Evolutionary conservation across 2,113 vertebrate species (phyloP).

Genomic region (Anhinga rufa): DNA sequence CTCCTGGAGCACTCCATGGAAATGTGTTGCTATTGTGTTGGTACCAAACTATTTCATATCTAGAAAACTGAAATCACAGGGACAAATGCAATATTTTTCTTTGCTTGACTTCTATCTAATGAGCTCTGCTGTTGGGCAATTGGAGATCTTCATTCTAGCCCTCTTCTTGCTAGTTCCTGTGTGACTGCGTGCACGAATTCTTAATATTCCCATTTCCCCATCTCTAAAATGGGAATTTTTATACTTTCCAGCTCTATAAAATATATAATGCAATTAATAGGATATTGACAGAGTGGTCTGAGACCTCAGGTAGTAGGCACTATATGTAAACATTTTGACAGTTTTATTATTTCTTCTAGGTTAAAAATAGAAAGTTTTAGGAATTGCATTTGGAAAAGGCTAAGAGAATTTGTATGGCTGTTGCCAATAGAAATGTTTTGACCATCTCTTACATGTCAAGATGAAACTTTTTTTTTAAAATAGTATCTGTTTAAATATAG

Average conservation of each 20-base stretch:
- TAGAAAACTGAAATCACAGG: conserved; percentile 41
- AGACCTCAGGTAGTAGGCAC: conserved; percentile 44
- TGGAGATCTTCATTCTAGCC: conserved; percentile 29
- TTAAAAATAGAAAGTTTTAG: conserved; percentile 16
- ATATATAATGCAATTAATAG: conserved; percentile 64
- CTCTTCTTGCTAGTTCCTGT: conserved; percentile 15
- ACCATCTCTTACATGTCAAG: no score
- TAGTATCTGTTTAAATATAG: background rate
- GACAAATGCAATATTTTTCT: conserved; percentile 43
- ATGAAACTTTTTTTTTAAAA: no score
- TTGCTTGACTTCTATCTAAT: conserved; percentile 27
- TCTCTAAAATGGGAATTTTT: conserved; percentile 56
- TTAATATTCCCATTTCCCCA: conserved; percentile 53
- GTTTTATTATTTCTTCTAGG: conserved; percentile 39
- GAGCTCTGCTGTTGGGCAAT: conserved; percentile 48
- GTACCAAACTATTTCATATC: conserved; percentile 30
- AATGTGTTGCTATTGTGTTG: conserved; percentile 51
- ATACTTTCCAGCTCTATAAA: conserved; percentile 49
- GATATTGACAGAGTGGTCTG: conserved; percentile 47
- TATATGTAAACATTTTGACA: conserved; percentile 50
- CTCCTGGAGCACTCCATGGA: conserved; percentile 52
- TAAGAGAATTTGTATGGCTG: background rate
- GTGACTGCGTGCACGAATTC: conserved; percentile 51
- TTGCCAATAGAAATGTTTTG: background rate
- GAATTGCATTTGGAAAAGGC: background rate